Base-by-base conservation (phyloP, 1,140 invertebrate genomes). In the Brachionus calyciflorus region DNA sequence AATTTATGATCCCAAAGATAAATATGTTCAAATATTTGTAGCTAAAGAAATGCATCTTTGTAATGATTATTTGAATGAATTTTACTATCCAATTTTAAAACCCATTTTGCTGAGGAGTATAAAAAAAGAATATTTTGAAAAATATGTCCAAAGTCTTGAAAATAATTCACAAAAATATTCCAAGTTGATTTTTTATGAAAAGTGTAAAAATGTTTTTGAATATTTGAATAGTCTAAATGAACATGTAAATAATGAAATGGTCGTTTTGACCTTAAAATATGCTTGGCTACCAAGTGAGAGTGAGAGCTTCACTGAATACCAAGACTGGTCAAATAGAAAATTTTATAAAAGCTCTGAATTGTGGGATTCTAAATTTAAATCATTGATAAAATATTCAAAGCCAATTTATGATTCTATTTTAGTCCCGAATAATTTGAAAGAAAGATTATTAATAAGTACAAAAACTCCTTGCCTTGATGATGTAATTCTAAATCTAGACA, bases 1-100 rank as follows among this genome's bases (percentile, higher is more conserved):
- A 12, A 65, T 65, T 21, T 65, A 65, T 44, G 60, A 65, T 44
- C 60, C 60, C 9, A 65, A 65, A 44, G 40, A 65, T 44, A 41
- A 24, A 24, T 44, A 26, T 65, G 40, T 65, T 28, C 12, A 44
- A 65, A 41, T 14, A 24, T 65, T 65, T 44, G 40, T 65, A 19
- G 37, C 60, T 10, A 21, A 26, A 24, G 19, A 21, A 24, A 9
- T 44, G n/a, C 60, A 65, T 24, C 44, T 65, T 24, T 21, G 44
- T 44, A 14, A 46, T 10, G 60, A 44, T 24, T 44, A 44, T 65
- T 3, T 24, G 12, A 44, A 24, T 12, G 60, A 65, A 9, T 21
- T 44, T 7, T 65, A 44, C 30, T 65, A 65, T 65, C 40, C 60
- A 21, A 21, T 19, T 44, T 41, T 65, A 10, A 37, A 44, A 14